A percentile compares a stretch with the other conserved stretches of the same genome.
phyloP scores from a whole-genome alignment of 1,140 invertebrate genomes.

The Bombus picipes region DNA sequence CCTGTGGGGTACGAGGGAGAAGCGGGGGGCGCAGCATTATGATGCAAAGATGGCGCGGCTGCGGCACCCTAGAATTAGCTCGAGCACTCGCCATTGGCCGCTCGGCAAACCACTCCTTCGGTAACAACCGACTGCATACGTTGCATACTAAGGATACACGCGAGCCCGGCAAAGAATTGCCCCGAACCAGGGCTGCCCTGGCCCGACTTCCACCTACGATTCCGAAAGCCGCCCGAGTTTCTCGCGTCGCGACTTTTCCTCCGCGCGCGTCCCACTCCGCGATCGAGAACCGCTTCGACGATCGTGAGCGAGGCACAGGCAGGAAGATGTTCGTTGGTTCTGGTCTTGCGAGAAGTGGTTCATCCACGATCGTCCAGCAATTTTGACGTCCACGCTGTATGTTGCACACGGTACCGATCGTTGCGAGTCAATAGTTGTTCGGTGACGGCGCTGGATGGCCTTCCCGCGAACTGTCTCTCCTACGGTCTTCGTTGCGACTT shows the following conservation, averaged over 20 bases:
- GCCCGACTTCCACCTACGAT: conserved; percentile 65
- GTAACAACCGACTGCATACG: conserved; percentile 83
- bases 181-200: conserved; percentile 51
- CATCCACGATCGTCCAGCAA: not conserved
- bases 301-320: not conserved
- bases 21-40: conserved; percentile 79
- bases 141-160: conserved; percentile 82
- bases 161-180: conserved; percentile 78
- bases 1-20: conserved; percentile 32
- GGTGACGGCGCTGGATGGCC: not conserved
- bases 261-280: no score
- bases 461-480: conserved; percentile 19
- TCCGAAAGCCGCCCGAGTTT: conserved; percentile 23
- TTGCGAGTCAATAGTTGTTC: conserved; percentile 49
- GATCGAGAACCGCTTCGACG: not conserved
- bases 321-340: not conserved
- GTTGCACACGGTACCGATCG: not conserved
- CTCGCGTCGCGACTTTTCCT: no score
- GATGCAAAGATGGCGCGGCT: conserved; percentile 83
- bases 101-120: conserved; percentile 82
- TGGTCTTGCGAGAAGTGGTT: no score
- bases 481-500: not conserved
- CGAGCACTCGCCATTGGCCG: conserved; percentile 83
- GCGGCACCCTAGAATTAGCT: conserved; percentile 83
- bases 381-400: not conserved